Evolutionary conservation across 2,113 vertebrate genomes (phyloP).

Genomic region (Mormyrus iriodes): DNA sequence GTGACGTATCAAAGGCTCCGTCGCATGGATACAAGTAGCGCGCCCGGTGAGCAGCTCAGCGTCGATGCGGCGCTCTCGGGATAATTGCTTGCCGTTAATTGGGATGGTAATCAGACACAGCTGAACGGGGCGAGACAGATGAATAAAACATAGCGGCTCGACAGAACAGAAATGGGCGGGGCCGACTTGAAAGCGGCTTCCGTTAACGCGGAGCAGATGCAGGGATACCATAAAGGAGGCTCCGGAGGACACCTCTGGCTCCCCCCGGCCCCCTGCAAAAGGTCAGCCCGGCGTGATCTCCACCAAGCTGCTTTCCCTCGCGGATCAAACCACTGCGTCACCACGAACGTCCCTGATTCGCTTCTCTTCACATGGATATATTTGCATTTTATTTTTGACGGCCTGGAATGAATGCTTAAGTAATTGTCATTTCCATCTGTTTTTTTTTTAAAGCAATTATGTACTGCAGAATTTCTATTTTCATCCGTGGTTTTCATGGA

Average conservation of each 20-base stretch:
- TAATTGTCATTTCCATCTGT: neutral
- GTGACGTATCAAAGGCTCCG: slow-evolving; percentile 1
- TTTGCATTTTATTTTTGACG: neutral
- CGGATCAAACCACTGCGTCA: neutral
- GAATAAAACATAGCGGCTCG: slow-evolving; percentile 7
- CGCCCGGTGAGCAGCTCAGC: neutral
- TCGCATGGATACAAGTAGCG: neutral
- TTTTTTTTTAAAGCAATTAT: neutral
- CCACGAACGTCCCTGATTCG: neutral
- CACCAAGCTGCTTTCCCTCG: neutral
- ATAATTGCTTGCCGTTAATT: slow-evolving; percentile 8
- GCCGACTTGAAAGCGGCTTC: neutral
- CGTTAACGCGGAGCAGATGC: neutral
- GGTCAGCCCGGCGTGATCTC: neutral
- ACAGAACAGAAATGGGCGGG: neutral
- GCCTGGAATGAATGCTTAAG: neutral
- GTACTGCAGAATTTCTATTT: neutral
- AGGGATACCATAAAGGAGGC: neutral
- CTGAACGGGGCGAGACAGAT: neutral
- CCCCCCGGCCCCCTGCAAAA: neutral
- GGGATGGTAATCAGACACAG: slow-evolving; percentile 13
- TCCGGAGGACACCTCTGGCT: neutral
- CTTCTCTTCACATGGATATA: neutral
- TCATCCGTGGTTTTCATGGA: neutral
- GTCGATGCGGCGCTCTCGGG: neutral